Percentiles rank a stretch among this genome's conserved stretches.
Conservation (phyloP, 1,140 invertebrate species). For the Zaprionus gabonicus region DNA sequence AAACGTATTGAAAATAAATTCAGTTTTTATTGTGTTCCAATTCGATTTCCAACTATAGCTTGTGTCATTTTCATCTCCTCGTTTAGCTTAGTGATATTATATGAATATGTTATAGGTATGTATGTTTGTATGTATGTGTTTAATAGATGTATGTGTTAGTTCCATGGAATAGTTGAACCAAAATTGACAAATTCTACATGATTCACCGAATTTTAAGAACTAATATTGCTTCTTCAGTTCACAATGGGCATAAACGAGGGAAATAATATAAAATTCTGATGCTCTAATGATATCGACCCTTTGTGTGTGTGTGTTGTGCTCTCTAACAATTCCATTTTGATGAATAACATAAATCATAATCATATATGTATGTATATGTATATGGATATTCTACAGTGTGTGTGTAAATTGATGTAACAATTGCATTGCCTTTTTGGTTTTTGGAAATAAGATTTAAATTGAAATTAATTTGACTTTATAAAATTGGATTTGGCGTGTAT, state of each 20-base stretch:
- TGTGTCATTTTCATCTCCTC: conserved; percentile 23
- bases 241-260: conserved; percentile 18
- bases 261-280: conserved; percentile 2
- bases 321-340: conserved; percentile 48
- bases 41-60: conserved; percentile 49
- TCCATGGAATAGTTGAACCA: conserved; percentile 63
- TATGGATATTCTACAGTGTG: conserved; percentile 4
- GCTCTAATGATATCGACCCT: not conserved
- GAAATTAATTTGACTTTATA: conserved; percentile 17
- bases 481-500: conserved; percentile 36
- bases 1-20: conserved; percentile 34
- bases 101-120: conserved; percentile 38
- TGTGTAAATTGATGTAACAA: conserved; percentile 49
- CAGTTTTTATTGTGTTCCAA: conserved; percentile 46
- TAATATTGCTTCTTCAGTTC: conserved; percentile 71
- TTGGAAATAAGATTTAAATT: not conserved
- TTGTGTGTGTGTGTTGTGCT: conserved; percentile 44
- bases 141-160: conserved; percentile 37
- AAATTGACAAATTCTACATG: conserved; percentile 66
- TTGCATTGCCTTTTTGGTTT: conserved; percentile 27
- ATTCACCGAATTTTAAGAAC: conserved; percentile 60
- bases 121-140: not conserved
- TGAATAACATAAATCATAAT: conserved; percentile 25
- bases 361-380: not conserved
- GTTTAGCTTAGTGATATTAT: conserved; percentile 57